A percentile compares a stretch with the other conserved stretches of the same genome.
These are phyloP conservation scores for Oncorhynchus tshawytscha DNA, from an alignment of 2,113 vertebrate genomes.

Conservation along the genomic window DNA sequence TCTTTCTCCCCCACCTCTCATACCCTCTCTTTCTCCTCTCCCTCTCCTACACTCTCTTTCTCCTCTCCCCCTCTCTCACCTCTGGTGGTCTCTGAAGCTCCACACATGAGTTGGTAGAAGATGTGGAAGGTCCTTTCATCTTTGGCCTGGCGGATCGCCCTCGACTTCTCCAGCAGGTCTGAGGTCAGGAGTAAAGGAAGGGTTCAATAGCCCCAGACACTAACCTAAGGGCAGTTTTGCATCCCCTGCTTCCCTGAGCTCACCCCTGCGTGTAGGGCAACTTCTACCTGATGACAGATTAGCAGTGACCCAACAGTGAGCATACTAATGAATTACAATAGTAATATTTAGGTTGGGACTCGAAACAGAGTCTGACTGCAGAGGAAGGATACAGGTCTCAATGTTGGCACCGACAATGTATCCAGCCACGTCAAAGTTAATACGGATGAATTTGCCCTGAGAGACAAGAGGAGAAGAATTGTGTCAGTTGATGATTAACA, in stretches of 20 bases:
- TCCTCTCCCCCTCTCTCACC: slow-evolving; percentile 52
- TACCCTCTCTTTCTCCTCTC: neutral
- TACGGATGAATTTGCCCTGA: slow-evolving; percentile 83
- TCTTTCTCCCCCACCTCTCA: too few species aligned
- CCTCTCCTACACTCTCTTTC: neutral
- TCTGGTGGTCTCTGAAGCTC: slow-evolving; percentile 76
- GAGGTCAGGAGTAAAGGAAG: slow-evolving; percentile 61
- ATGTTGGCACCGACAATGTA: slow-evolving; percentile 86
- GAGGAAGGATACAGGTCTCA: slow-evolving; percentile 79
- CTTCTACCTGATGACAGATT: too few species aligned
- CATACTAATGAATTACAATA: neutral
- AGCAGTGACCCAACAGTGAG: too few species aligned
- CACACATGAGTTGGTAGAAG: slow-evolving; percentile 86
- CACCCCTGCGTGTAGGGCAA: too few species aligned
- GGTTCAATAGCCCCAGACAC: neutral
- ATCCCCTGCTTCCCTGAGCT: too few species aligned
- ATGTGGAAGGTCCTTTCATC: slow-evolving; percentile 90
- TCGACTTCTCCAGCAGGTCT: slow-evolving; percentile 90
- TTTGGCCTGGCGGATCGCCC: slow-evolving; percentile 87
- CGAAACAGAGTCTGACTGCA: neutral
- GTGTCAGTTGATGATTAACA: slow-evolving; percentile 7
- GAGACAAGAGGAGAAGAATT: slow-evolving; percentile 16
- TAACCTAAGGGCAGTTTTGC: too few species aligned
- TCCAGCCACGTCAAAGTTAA: slow-evolving; percentile 81
- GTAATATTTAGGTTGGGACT: neutral